These are phyloP conservation scores for Perizoma flavofasciatum DNA, from an alignment of 2,888 invertebrate genomes.

Conservation along the genomic window DNA sequence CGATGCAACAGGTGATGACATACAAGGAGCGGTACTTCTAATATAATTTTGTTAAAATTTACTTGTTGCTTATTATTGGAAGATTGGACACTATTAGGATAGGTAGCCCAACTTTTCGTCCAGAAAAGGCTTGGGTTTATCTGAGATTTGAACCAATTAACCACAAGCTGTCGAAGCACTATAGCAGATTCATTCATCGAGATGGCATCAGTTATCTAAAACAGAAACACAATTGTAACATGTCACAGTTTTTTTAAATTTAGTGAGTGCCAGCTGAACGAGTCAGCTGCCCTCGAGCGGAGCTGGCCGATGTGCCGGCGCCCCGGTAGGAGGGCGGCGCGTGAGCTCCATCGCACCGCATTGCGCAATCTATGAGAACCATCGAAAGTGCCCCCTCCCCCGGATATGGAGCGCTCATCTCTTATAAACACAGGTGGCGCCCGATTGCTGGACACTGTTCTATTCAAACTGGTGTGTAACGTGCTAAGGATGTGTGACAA, in stretches of 20 bases:
- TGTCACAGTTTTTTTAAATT: constrained; percentile 3
- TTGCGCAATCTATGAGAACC: constrained; percentile 77
- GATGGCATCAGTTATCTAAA: no score
- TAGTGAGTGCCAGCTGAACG: constrained; percentile 17
- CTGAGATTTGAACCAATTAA: no score
- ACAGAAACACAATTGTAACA: neutral
- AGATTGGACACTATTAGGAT: no score
- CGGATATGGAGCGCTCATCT: constrained; percentile 76
- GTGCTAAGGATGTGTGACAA: constrained; percentile 75
- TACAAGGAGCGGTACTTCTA: no score
- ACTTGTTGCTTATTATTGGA: no score
- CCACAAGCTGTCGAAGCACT: no score
- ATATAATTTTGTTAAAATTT: no score
- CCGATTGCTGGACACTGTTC: constrained; percentile 75
- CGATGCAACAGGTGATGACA: no score
- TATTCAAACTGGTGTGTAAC: constrained; percentile 65
- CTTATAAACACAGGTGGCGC: constrained; percentile 80
- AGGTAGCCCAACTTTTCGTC: no score
- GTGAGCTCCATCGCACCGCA: constrained; percentile 69
- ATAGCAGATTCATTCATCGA: neutral
- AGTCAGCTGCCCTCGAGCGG: constrained; percentile 49
- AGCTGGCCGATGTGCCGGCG: constrained; percentile 28
- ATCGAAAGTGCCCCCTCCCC: constrained; percentile 82
- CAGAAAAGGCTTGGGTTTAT: no score
- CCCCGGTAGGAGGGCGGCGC: constrained; percentile 61